phyloP scores from a whole-genome alignment of 2,113 vertebrate species.

The Osmerus mordax region DNA sequence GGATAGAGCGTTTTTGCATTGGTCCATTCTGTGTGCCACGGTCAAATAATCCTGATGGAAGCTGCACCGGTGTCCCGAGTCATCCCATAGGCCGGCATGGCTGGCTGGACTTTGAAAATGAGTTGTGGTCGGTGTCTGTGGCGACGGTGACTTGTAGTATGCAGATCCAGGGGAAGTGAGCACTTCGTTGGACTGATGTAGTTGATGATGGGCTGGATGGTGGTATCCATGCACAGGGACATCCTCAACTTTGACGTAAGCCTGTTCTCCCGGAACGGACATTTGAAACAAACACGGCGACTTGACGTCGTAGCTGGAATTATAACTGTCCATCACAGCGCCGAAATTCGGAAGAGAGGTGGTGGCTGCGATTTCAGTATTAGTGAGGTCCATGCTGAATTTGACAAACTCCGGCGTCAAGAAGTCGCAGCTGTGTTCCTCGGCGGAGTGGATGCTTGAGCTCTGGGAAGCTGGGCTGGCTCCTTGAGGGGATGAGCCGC shows the following conservation, averaged over 20 bases:
- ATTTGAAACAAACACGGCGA: slow-evolving; percentile 94
- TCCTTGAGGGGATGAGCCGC: slow-evolving; percentile 94
- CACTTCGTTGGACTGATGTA: slow-evolving; percentile 83
- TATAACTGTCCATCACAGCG: slow-evolving; percentile 86
- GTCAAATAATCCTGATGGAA: slow-evolving; percentile 90
- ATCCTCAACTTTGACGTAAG: slow-evolving; percentile 94
- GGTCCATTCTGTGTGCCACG: slow-evolving; percentile 85
- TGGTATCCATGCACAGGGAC: slow-evolving; percentile 85
- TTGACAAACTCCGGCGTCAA: slow-evolving; percentile 98
- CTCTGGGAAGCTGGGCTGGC: slow-evolving; percentile 93
- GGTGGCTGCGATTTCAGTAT: slow-evolving; percentile 87
- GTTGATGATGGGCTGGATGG: slow-evolving; percentile 77
- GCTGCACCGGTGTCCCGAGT: slow-evolving; percentile 84
- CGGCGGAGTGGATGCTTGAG: slow-evolving; percentile 83
- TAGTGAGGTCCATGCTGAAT: slow-evolving; percentile 99
- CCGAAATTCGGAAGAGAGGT: slow-evolving; percentile 87
- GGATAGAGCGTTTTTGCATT: slow-evolving; percentile 84
- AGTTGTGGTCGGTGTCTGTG: slow-evolving; percentile 75
- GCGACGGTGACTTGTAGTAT: slow-evolving; percentile 90
- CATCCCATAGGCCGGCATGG: slow-evolving; percentile 81
- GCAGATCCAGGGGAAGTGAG: slow-evolving; percentile 82
- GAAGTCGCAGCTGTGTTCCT: slow-evolving; percentile 94
- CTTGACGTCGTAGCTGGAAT: slow-evolving; percentile 89
- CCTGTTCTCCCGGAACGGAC: slow-evolving; percentile 82
- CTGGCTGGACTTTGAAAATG: slow-evolving; percentile 80